Percentiles rank a stretch among this genome's conserved stretches.
phyloP scores from a whole-genome alignment of 2,113 vertebrate species.

The Sylvietta virens region DNA sequence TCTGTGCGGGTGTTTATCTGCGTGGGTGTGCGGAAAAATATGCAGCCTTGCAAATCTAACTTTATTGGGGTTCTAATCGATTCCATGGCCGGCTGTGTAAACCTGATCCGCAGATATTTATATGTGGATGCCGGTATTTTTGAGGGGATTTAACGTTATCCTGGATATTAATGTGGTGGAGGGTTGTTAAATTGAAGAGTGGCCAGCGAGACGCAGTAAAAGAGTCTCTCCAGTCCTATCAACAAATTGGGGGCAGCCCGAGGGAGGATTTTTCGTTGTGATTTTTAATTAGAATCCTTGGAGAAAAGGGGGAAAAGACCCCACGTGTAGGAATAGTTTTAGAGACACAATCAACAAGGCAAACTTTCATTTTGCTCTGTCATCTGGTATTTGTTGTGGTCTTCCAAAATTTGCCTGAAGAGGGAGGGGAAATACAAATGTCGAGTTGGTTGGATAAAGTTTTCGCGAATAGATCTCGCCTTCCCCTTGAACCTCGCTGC shows the following conservation, averaged over 20 bases:
- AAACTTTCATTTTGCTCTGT: neutral
- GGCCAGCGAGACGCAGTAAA: neutral
- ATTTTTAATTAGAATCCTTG: neutral
- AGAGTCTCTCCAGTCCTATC: neutral
- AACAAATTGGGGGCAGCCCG: neutral
- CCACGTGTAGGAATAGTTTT: neutral
- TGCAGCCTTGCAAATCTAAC: conserved; percentile 5
- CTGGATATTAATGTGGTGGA: neutral
- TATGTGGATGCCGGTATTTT: neutral
- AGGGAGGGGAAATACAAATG: neutral
- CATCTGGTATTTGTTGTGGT: neutral
- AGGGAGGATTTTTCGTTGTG: neutral
- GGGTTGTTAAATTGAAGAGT: neutral
- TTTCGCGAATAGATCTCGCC: neutral
- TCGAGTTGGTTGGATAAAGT: neutral
- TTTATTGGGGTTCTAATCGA: conserved; percentile 30
- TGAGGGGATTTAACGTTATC: neutral
- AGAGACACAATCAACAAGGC: neutral
- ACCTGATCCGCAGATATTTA: neutral
- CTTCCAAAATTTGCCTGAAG: neutral
- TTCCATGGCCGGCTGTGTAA: neutral
- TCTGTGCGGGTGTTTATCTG: neutral
- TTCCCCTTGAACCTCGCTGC: neutral
- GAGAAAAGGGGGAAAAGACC: rapidly evolving
- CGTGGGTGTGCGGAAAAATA: conserved; percentile 17